Percentiles rank a stretch among this genome's conserved stretches.
Conservation (phyloP, 2,797 vertebrate genomes). For the Tauraco hartlaubi region DNA sequence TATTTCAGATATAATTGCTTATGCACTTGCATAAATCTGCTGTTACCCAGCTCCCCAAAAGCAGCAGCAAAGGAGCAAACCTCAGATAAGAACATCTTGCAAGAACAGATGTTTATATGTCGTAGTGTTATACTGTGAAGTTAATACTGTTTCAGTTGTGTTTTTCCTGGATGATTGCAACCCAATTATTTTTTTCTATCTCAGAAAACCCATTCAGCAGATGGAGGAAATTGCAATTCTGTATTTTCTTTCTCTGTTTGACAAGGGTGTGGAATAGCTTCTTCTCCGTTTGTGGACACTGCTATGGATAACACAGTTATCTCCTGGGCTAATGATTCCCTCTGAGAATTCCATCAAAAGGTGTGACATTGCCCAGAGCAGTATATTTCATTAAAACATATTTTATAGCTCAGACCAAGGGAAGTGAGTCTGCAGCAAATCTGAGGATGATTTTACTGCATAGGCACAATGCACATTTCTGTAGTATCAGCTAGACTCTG, state of each 20-base stretch:
- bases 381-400: constrained; percentile 30
- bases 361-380: constrained; percentile 29
- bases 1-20: background rate
- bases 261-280: constrained; percentile 13
- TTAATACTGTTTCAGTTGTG: constrained; percentile 6
- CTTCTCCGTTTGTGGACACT: background rate
- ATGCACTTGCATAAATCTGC: background rate
- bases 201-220: constrained; percentile 18
- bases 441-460: background rate
- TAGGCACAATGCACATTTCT: background rate
- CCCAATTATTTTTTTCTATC: constrained; percentile 28
- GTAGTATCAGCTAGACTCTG: background rate
- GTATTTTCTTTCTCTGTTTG: constrained; percentile 8
- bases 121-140: background rate
- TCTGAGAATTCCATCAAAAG: constrained; percentile 47
- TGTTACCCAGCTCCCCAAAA: background rate
- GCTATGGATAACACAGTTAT: background rate
- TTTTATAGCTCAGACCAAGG: constrained; percentile 5
- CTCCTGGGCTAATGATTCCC: constrained; percentile 14
- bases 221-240: background rate
- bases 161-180: constrained; percentile 31
- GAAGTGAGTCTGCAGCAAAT: background rate
- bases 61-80: background rate
- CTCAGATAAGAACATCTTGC: constrained; percentile 39
- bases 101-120: background rate